Base-by-base conservation (phyloP, 2,797 vertebrate genomes). In the Hoplostethus mediterraneus region DNA sequence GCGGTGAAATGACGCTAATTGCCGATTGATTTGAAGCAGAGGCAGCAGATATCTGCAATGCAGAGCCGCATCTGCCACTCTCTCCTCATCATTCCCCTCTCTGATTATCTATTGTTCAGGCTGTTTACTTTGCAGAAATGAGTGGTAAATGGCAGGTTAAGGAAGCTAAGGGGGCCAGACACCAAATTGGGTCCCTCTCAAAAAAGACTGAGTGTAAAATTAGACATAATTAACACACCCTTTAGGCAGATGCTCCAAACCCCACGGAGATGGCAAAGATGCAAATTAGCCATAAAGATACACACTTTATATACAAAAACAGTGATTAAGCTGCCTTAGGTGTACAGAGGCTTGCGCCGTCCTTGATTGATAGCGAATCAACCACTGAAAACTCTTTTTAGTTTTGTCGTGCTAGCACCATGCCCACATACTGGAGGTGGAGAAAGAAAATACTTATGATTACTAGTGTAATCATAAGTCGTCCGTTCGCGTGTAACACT, bases 1-100 rank as follows among this genome's bases (percentile, higher is more conserved):
- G 90, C 82, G 88, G 84, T 95, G 95, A 93, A 95, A 95, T 91
- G 88, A 77, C 79, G 81, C 89, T 96, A 95, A 96, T 94, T 95
- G 86, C 89, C 83, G 92, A 94, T 94, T 95, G 94, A 95, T 94
- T 93, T 83, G 92, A 91, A 92, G 92, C 93, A 80, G 91, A 92
- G 90, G 90, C 91, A 91, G 92, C 86, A 87, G 81, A 90, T 90
- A 93, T 84, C 84, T 89, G 85, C 77, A 91, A 87, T 90, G 90
- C 91, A 86, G 91, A 87, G 87, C 71, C 85, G 73, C 90, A 92
- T 92, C 91, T 92, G 90, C 91, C 75, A 77, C 75, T 75, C 80
- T 85, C 82, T 71, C 81, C 84, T 89, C 89, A 79, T 84, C 88
- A 87, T 86, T 89, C 85, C 90, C 74, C 83, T 87, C 87, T 84